Evolutionary conservation across 2,888 invertebrate species (phyloP).

Genomic region (Rhingia campestris): DNA sequence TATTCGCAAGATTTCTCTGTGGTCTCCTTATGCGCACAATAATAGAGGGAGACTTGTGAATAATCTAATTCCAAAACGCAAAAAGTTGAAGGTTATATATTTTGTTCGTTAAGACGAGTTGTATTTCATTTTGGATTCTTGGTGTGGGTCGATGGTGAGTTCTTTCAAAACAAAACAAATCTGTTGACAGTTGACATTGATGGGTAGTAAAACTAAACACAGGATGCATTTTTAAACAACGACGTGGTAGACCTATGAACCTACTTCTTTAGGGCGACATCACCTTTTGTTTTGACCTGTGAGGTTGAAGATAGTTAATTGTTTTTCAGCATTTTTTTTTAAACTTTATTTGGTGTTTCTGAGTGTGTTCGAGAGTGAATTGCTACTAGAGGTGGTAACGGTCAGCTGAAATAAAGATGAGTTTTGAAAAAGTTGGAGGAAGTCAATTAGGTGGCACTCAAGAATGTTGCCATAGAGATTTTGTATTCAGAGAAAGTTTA

Average conservation of each 20-base stretch:
- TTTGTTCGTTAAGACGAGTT: conserved; percentile 21
- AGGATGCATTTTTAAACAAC: conserved; percentile 21
- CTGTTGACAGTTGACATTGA: conserved; percentile 23
- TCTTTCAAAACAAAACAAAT: conserved; percentile 54
- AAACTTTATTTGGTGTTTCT: not conserved
- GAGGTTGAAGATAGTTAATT: conserved; percentile 53
- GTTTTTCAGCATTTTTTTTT: conserved; percentile 11
- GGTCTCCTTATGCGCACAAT: conserved; percentile 2
- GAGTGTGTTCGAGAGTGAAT: not conserved
- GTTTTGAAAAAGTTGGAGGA: conserved; percentile 8
- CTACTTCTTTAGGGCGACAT: conserved; percentile 8
- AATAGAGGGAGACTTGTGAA: not conserved
- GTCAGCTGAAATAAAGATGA: conserved; percentile 36
- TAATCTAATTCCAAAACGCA: conserved; percentile 58
- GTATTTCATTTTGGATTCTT: conserved; percentile 23
- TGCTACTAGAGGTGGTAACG: conserved; percentile 9
- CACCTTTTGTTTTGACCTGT: conserved; percentile 63
- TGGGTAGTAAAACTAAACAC: not conserved
- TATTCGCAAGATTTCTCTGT: not conserved
- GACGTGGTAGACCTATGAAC: not conserved
- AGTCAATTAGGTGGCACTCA: not conserved
- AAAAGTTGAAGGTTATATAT: conserved; percentile 30
- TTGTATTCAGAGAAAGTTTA: too few species aligned
- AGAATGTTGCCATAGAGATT: not conserved
- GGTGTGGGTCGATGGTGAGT: conserved; percentile 36